Evolutionary conservation across 2,113 vertebrate species (phyloP).

Genomic region (Prunella fulvescens): DNA sequence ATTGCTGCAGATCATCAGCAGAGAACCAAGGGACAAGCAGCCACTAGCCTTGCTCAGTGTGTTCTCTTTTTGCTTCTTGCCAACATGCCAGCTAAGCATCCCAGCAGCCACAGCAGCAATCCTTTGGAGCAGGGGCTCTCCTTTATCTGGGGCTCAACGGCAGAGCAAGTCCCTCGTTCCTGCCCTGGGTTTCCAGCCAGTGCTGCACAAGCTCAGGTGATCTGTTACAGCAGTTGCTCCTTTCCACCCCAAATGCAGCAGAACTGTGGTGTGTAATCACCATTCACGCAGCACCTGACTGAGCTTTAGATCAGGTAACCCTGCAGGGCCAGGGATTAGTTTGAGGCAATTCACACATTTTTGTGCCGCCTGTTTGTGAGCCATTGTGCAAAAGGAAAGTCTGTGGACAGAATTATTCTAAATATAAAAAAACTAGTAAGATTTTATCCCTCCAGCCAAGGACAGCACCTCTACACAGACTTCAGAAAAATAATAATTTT

Average conservation of each 20-base stretch:
- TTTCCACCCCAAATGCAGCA: background rate
- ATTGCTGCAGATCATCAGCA: background rate
- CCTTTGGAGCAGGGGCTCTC: background rate
- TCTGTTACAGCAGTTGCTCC: rapidly evolving
- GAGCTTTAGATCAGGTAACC: background rate
- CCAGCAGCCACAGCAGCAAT: background rate
- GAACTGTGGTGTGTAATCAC: background rate
- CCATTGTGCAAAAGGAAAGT: background rate
- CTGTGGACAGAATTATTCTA: background rate
- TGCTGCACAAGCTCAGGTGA: background rate
- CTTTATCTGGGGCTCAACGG: background rate
- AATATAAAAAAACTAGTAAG: background rate
- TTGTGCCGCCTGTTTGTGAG: background rate
- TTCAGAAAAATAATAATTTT: background rate
- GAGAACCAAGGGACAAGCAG: background rate
- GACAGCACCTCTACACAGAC: background rate
- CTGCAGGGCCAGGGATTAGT: background rate
- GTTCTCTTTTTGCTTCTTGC: background rate
- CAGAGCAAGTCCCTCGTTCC: background rate
- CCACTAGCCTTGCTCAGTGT: background rate
- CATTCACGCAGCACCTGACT: background rate
- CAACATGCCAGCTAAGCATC: rapidly evolving
- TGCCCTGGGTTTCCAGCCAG: background rate
- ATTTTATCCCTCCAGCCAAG: background rate
- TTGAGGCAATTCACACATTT: background rate